Base-by-base conservation (phyloP, 1,140 invertebrate genomes). In the Panagrolaimus sp. region DNA sequence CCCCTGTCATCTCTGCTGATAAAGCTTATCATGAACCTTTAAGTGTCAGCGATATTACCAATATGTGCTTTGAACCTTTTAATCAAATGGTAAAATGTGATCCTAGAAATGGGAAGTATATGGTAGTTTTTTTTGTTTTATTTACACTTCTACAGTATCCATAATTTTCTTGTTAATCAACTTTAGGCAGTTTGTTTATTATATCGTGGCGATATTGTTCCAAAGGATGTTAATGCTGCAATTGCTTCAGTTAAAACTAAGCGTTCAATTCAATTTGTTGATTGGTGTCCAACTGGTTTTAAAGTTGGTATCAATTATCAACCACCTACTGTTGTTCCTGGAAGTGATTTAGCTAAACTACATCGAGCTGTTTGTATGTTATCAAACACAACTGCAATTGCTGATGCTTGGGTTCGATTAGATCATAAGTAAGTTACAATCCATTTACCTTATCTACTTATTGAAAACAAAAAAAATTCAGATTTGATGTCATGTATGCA, bases 11-110 rank as follows among this genome's bases (percentile, higher is more conserved):
- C 64, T 78, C 78, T n/a, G 77, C 90, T 64, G 91, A 91, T 82
- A 91, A 91, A 77, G 89, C 89, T 2, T 87, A 87, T 43, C 89
- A 91, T 70, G 89, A 91, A 79, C 89, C 90, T 79, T 84, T 90
- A 31, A 88, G 89, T 3, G 90, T 91, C 9, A 87, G 87, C 20
- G 90, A 91, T 83, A 91, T 91, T 70, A 91, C 90, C 53, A 90
- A 90, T 81, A 88, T 89, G 46, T 90, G 89, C 84, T 91, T 91
- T 79, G 90, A 91, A 75, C 89, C 90, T 14, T 88, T 88, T 23
- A 91, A 90, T 83, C 90, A 91, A 85, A 91, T 92, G 90, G 89
- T 91, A 0, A 91, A 91, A 76, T 86, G 85, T 71, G 85, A 85
- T 70, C 84, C 85, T 11, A 72, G 84, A 25, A 82, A 84, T 69